These are phyloP conservation scores for Apamea monoglypha DNA, from an alignment of 2,888 invertebrate genomes.

Conservation along the genomic window DNA sequence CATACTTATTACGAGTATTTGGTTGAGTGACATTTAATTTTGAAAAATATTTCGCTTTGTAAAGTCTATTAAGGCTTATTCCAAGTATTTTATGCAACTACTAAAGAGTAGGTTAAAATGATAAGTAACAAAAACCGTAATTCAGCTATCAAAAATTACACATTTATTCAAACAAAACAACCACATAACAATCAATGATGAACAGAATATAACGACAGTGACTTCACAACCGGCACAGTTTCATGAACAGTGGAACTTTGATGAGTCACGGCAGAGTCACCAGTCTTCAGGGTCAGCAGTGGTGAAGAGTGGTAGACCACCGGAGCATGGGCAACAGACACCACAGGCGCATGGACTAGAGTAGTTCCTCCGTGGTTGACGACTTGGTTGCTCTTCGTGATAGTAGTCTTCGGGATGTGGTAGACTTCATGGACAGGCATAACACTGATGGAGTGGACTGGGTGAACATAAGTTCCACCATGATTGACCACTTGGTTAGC, in stretches of 20 bases:
- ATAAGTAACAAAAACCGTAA: neutral
- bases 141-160: conserved; percentile 10
- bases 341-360: conserved; percentile 67
- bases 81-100: neutral
- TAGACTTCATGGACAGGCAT: conserved; percentile 71
- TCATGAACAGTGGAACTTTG: conserved; percentile 87
- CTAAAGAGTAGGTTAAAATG: neutral
- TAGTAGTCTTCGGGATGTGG: conserved; percentile 72
- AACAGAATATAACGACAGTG: conserved; percentile 71
- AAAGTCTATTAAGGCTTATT: neutral
- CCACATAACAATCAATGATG: conserved; percentile 73
- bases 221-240: conserved; percentile 78
- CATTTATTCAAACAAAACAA: conserved; percentile 62
- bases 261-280: conserved; percentile 86
- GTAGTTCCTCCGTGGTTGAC: conserved; percentile 79
- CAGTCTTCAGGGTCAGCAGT: conserved; percentile 72
- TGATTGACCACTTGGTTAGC: conserved; percentile 82
- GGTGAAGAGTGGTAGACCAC: conserved; percentile 75
- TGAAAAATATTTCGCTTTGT: neutral
- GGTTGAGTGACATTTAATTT: neutral
- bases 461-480: conserved; percentile 73
- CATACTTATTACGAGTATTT: neutral
- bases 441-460: conserved; percentile 68
- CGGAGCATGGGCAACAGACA: conserved; percentile 70
- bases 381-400: conserved; percentile 82